These are phyloP conservation scores for Ancistrus triradiatus DNA, from an alignment of 2,113 vertebrate species.

Conservation along the genomic window DNA sequence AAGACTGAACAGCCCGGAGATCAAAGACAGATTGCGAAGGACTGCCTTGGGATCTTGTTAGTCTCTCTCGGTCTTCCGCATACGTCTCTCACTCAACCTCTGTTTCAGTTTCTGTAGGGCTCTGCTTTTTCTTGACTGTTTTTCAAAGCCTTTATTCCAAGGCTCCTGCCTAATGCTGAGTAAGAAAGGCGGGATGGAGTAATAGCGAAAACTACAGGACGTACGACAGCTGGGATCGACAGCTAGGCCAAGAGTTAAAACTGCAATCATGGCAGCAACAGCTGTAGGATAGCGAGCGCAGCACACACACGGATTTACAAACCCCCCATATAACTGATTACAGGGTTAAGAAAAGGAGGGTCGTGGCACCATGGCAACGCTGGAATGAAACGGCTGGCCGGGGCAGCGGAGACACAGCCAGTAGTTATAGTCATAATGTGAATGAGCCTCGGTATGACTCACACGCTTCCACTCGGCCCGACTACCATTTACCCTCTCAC, in stretches of 20 bases:
- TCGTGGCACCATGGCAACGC: constrained; percentile 1
- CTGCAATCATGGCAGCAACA: constrained; percentile 24
- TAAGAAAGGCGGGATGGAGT: no score
- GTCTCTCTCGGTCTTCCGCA: constrained; percentile 1
- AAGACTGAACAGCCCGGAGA: constrained; percentile 45
- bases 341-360: constrained; percentile 1
- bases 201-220: no score
- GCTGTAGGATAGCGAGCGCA: constrained; percentile 1
- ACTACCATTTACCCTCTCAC: background rate
- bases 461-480: constrained; percentile 3
- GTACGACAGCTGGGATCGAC: constrained; percentile 51
- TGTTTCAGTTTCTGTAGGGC: no score
- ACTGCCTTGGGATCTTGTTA: background rate
- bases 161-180: constrained; percentile 30
- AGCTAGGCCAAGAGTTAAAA: constrained; percentile 17
- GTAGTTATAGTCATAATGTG: constrained; percentile 12
- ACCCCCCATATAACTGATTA: constrained; percentile 4
- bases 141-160: constrained; percentile 5
- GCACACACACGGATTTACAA: background rate
- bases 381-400: background rate
- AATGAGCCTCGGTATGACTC: constrained; percentile 1
- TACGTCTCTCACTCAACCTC: no score
- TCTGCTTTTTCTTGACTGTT: no score
- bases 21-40: constrained; percentile 46
- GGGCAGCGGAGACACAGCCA: background rate